Evolutionary conservation across 2,797 vertebrate species (phyloP).

Genomic region (Pseudocheirus occidentalis): DNA sequence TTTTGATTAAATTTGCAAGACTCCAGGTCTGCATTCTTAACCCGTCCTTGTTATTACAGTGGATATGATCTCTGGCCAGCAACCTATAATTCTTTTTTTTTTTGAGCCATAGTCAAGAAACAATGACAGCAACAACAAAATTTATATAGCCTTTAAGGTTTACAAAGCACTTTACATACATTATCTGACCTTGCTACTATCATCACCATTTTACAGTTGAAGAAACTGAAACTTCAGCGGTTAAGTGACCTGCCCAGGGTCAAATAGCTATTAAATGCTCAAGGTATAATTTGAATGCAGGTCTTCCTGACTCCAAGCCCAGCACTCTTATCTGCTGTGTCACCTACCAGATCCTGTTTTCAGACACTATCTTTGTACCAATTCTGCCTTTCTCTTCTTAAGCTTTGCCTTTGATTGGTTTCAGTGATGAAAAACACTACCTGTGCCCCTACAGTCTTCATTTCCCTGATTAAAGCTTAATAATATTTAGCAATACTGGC

Average conservation of each 20-base stretch:
- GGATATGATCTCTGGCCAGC: background rate
- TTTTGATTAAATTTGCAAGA: background rate
- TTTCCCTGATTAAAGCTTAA: background rate
- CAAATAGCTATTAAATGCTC: background rate
- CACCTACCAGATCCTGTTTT: background rate
- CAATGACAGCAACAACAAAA: background rate
- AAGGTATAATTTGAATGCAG: background rate
- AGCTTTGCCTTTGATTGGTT: background rate
- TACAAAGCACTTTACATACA: background rate
- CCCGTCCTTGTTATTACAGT: background rate
- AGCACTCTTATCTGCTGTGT: background rate
- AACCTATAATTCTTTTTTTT: background rate
- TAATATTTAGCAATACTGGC: background rate
- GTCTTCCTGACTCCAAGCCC: background rate
- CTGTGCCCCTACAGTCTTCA: background rate
- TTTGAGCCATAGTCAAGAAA: background rate
- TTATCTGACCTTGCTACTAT: background rate
- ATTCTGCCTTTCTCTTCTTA: background rate
- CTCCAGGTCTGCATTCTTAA: background rate
- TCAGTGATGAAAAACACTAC: background rate
- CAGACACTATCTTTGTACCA: background rate
- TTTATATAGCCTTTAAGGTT: background rate
- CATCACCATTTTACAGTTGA: background rate
- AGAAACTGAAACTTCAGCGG: background rate
- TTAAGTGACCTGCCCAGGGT: background rate